phyloP scores from a whole-genome alignment of 2,888 invertebrate genomes.

The Caenorhabditis afra region DNA sequence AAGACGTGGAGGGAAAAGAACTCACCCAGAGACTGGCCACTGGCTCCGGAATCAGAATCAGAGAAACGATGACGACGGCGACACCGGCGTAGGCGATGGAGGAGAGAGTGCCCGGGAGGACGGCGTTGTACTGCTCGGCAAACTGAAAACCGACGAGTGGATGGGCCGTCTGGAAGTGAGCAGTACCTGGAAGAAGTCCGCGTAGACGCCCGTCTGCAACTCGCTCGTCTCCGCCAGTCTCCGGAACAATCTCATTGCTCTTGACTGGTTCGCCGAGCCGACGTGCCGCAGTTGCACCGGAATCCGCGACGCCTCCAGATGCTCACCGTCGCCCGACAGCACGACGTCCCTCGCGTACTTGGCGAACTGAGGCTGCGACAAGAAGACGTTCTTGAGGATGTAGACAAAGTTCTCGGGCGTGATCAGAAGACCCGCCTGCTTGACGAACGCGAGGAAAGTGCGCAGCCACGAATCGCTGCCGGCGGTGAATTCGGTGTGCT shows the following conservation, averaged over 20 bases:
- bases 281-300: slow-evolving; percentile 77
- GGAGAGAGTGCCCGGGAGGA: slow-evolving; percentile 80
- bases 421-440: slow-evolving; percentile 74
- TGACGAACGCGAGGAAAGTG: slow-evolving; percentile 74
- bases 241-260: slow-evolving; percentile 79
- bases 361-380: slow-evolving; percentile 75
- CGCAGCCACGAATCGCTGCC: slow-evolving; percentile 78
- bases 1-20: background rate
- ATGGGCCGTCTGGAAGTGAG: background rate
- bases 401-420: slow-evolving; percentile 78
- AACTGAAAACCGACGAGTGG: slow-evolving; percentile 66
- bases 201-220: slow-evolving; percentile 78
- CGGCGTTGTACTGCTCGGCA: slow-evolving; percentile 80
- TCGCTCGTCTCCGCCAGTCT: slow-evolving; percentile 74
- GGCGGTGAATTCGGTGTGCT: slow-evolving; percentile 80
- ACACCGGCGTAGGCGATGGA: slow-evolving; percentile 88
- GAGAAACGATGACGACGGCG: slow-evolving; percentile 92
- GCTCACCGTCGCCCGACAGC: slow-evolving; percentile 69
- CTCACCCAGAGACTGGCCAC: slow-evolving; percentile 92
- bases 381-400: slow-evolving; percentile 75
- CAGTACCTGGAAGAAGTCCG: slow-evolving; percentile 80
- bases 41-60: slow-evolving; percentile 93
- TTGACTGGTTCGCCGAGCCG: slow-evolving; percentile 72
- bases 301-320: slow-evolving; percentile 77
- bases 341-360: slow-evolving; percentile 78